Percentiles rank a stretch among this genome's conserved stretches.
Evolutionary conservation across 2,888 invertebrate species (phyloP).

Genomic region (Argynnis bischoffii): DNA sequence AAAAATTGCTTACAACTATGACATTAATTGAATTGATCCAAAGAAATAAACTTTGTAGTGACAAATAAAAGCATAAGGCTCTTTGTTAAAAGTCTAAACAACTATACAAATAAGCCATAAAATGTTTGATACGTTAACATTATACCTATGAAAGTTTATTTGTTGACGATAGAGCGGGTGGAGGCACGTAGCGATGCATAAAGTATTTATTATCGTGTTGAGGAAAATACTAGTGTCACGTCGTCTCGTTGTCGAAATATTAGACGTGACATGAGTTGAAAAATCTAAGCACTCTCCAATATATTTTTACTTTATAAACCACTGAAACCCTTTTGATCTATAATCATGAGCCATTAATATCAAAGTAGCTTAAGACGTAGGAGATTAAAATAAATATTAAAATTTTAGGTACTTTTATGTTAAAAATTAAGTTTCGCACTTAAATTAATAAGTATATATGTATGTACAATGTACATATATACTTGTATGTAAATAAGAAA

Average conservation of each 20-base stretch:
- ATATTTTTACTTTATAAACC: not conserved
- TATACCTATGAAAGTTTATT: slow-evolving; percentile 2
- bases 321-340: not conserved
- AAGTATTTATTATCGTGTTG: slow-evolving; percentile 22
- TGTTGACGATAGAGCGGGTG: not conserved
- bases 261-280: slow-evolving; percentile 28
- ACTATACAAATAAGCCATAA: slow-evolving; percentile 3
- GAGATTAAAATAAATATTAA: no score
- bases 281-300: slow-evolving; percentile 9
- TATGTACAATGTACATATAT: no score
- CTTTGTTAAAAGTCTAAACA: not conserved
- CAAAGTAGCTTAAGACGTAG: not conserved
- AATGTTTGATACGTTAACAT: slow-evolving; percentile 10
- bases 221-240: slow-evolving; percentile 29
- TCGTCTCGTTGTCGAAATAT: slow-evolving; percentile 30
- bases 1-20: no score
- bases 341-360: not conserved
- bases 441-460: no score
- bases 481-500: no score
- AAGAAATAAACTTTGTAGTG: not conserved
- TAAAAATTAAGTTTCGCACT: no score
- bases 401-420: no score
- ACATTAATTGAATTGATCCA: no score
- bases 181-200: slow-evolving; percentile 18
- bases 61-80: no score